Evolutionary conservation across 2,113 vertebrate genomes (phyloP).

Genomic region (Neolamprologus toae): DNA sequence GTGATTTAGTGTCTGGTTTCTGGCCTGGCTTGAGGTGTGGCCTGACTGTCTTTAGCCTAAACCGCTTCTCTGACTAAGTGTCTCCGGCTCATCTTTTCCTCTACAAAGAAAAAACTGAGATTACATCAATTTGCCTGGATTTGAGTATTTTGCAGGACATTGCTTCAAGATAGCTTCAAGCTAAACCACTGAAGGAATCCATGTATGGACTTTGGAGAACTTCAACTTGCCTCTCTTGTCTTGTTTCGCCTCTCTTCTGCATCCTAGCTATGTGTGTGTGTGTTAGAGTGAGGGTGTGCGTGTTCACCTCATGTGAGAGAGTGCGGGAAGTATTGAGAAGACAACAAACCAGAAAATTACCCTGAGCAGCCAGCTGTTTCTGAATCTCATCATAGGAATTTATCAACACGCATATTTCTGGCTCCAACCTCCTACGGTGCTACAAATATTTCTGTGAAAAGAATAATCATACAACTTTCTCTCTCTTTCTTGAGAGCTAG

Average conservation of each 20-base stretch:
- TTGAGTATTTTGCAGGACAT: constrained; percentile 68
- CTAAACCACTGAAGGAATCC: constrained; percentile 53
- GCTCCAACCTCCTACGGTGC: background rate
- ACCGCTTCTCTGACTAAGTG: background rate
- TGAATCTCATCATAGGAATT: constrained; percentile 28
- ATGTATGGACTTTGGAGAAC: constrained; percentile 5
- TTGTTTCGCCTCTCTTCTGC: background rate
- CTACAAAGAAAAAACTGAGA: constrained; percentile 51
- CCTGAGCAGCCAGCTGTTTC: constrained; percentile 39
- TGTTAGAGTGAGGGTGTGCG: background rate
- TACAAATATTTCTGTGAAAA: constrained; percentile 28
- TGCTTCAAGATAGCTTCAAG: constrained; percentile 59
- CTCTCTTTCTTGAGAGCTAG: background rate
- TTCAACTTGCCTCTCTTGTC: constrained; percentile 49
- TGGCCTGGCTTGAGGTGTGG: background rate
- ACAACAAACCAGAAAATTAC: constrained; percentile 21
- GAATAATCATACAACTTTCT: constrained; percentile 17
- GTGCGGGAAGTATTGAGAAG: background rate
- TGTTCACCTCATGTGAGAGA: background rate
- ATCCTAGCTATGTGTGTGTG: background rate
- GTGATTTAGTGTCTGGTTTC: background rate
- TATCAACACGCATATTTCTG: constrained; percentile 24
- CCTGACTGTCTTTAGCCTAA: background rate
- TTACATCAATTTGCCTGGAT: constrained; percentile 73
- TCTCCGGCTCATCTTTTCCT: background rate